Evolutionary conservation across 2,113 vertebrate genomes (phyloP), one percentile per base, ranked within the genome.

Genomic region (Python bivittatus): DNA sequence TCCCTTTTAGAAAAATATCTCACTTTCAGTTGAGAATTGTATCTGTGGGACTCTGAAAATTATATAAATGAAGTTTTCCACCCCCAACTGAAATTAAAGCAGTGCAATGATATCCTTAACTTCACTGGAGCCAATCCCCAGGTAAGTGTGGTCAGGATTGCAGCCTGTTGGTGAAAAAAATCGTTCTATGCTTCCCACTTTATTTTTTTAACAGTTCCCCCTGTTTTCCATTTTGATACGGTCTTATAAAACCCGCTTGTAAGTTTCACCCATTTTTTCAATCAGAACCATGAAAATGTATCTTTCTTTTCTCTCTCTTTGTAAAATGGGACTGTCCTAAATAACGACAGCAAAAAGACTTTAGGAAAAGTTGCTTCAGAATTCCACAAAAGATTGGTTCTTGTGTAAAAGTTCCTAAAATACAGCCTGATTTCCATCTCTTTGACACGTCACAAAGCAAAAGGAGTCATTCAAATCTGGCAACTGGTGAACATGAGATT

Each of bases 391-490:
- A 44, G 92, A 89, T 95, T 93, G 94, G 89, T 89, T 86, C 8
- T 92, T 54, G 42, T 27, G 88, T 83, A 56, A 48, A 33, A 33
- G 72, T 52, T 84, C 94, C 88, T 91, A 84, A 56, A 48, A 56
- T n/a, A 25, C 0, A 52, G 68, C 84, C 5, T 91, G 85, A 1
- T 90, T 89, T 68, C 23, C 68, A 92, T 95, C 93, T 91, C 89
- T 92, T 88, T 94, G 96, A 97, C 96, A 96, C 88, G 54, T 96
- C 96, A 96, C 0, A 33, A 86, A 93, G 90, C 23, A 90, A 93
- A 92, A 93, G 0, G 88, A 91, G 83, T 57, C 93, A 91, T 94
- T 58, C 93, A 94, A 91, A 92, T 86, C 88, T 20, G 86, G 92
- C 92, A 92, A 88, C 89, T 79, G 38, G 91, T 79, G 92, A 93